These are phyloP conservation scores for Montipora capitata DNA, from an alignment of 92 coral and sea anemone species.

Conservation along the genomic window DNA sequence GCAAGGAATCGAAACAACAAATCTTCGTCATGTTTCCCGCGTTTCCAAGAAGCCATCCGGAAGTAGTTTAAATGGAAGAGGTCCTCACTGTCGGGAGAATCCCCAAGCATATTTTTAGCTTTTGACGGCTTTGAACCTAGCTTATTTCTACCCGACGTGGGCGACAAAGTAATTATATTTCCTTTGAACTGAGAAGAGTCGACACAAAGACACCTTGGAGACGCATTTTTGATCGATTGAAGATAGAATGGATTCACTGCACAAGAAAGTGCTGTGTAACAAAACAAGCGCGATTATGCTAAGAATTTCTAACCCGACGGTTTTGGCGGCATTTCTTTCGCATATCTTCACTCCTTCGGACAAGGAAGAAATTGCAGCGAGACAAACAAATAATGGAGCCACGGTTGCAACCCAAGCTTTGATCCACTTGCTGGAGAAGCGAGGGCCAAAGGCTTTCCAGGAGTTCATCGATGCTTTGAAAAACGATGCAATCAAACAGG, in stretches of 20 bases:
- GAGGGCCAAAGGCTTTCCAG: constrained; percentile 59
- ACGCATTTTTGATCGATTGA: background rate
- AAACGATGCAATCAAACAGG: no score
- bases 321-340: constrained; percentile 18
- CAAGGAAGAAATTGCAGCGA: constrained; percentile 37
- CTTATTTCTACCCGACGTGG: constrained; percentile 42
- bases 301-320: constrained; percentile 20
- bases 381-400: constrained; percentile 12
- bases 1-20: constrained; percentile 3
- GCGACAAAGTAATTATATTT: background rate
- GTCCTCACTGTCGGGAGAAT: background rate
- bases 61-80: background rate
- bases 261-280: constrained; percentile 34
- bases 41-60: constrained; percentile 52
- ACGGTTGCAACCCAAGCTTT: constrained; percentile 50
- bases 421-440: constrained; percentile 46
- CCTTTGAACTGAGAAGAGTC: background rate
- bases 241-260: constrained; percentile 40
- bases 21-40: constrained; percentile 25
- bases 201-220: background rate
- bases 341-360: constrained; percentile 40
- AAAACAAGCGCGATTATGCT: constrained; percentile 2
- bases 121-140: constrained; percentile 9
- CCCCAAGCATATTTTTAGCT: constrained; percentile 41
- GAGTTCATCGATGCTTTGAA: constrained; percentile 27